Base-by-base conservation (phyloP, 2,113 vertebrate species). In the Cebidichthys violaceus region DNA sequence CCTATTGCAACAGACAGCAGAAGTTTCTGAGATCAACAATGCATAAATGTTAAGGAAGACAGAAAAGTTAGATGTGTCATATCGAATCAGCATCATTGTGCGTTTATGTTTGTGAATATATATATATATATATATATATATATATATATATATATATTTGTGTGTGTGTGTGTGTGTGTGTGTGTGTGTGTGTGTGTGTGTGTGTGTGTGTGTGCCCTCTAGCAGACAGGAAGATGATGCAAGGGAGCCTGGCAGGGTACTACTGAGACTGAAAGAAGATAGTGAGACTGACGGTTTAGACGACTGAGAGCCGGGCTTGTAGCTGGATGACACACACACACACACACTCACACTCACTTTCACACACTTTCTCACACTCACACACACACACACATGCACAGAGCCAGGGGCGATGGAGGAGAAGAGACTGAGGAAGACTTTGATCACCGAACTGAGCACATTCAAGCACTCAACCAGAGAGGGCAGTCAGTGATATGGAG, bases 391-490 rank as follows among this genome's bases (percentile, higher is more conserved):
- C 83, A 84, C 67, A 79, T 65, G 73, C 83, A 89, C 54, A 82
- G 68, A 88, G 93, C 93, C 88, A 77, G 89, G 87, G 91, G 91
- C 89, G 75, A 92, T 88, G 90, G 91, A 89, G 87, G 91, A 94
- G 91, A 93, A 92, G 88, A 94, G 90, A 88, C 82, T 29, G 86
- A 89, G 90, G 90, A 94, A 93, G 91, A 93, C 93, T 94, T 93
- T 94, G 93, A 95, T 95, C 94, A 93, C 90, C 88, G 88, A 92
- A 86, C 89, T 92, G 91, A 93, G 89, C 88, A 86, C 90, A 88
- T 92, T 93, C 88, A 90, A 89, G 91, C 92, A 92, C 91, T 94
- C 92, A 94, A 91, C 90, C 92, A 88, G 87, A 93, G 92, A 94
- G 93, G 86, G 89, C 89, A 92, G 89, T 82, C 89, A 89, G 90